Evolutionary conservation across 2,113 vertebrate species (phyloP).

Genomic region (Felis chaus): DNA sequence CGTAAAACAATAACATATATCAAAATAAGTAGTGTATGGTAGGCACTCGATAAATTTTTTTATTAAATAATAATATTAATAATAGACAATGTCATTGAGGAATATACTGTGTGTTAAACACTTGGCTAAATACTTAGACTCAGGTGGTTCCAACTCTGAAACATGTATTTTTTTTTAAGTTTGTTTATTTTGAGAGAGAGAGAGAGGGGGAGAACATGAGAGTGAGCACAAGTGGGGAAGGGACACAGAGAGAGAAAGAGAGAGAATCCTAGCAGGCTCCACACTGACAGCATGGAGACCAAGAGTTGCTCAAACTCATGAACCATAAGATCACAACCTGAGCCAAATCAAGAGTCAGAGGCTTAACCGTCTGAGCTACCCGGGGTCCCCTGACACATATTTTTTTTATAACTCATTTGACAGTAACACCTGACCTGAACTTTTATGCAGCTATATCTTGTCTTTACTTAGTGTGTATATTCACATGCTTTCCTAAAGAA

Average conservation of each 20-base stretch:
- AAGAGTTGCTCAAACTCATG: no score
- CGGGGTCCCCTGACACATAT: neutral
- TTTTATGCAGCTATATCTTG: neutral
- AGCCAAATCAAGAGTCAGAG: no score
- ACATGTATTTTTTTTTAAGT: neutral
- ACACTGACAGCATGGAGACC: no score
- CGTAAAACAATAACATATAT: neutral
- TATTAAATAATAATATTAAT: neutral
- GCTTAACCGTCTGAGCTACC: no score
- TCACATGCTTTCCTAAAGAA: neutral
- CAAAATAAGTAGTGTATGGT: neutral
- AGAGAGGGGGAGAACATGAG: no score
- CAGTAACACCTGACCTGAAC: neutral
- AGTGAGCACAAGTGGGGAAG: no score
- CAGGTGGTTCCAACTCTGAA: neutral
- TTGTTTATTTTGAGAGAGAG: no score
- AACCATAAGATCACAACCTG: no score
- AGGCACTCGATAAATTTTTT: neutral
- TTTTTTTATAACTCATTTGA: neutral
- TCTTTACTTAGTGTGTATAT: neutral
- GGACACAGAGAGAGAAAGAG: no score
- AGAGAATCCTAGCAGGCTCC: no score
- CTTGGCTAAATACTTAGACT: neutral
- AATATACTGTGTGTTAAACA: neutral
- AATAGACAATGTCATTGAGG: neutral